phyloP scores from a whole-genome alignment of 2,797 vertebrate species.

The Acomys russatus region DNA sequence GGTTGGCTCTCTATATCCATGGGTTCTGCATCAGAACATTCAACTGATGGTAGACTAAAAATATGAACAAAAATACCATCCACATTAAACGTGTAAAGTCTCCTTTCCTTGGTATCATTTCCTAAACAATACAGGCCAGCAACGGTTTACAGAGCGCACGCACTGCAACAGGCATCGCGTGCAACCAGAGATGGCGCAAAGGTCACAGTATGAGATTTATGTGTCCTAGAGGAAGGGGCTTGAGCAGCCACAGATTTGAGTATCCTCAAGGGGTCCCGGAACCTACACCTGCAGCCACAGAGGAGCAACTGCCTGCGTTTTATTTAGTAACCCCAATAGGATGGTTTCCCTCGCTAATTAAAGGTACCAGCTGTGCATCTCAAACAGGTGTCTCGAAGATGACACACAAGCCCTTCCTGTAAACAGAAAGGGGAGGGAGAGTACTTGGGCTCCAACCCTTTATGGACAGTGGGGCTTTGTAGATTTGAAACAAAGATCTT shows the following conservation, averaged over 20 bases:
- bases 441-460: background rate
- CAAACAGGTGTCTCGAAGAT: background rate
- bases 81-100: background rate
- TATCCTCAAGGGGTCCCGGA: background rate
- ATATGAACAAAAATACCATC: background rate
- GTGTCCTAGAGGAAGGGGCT: too few species aligned
- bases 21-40: background rate
- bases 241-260: background rate
- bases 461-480: background rate
- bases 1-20: background rate
- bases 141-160: background rate
- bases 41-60: background rate
- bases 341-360: slow-evolving; percentile 15
- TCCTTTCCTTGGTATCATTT: background rate
- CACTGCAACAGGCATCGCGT: background rate
- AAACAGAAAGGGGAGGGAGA: background rate
- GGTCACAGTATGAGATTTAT: background rate
- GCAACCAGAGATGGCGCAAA: background rate
- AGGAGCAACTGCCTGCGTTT: background rate
- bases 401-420: background rate
- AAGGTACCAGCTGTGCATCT: background rate
- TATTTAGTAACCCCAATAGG: background rate
- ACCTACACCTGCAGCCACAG: background rate
- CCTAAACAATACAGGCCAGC: background rate
- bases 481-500: background rate